phyloP scores from a whole-genome alignment of 2,888 invertebrate species.

The Orthosia cruda region DNA sequence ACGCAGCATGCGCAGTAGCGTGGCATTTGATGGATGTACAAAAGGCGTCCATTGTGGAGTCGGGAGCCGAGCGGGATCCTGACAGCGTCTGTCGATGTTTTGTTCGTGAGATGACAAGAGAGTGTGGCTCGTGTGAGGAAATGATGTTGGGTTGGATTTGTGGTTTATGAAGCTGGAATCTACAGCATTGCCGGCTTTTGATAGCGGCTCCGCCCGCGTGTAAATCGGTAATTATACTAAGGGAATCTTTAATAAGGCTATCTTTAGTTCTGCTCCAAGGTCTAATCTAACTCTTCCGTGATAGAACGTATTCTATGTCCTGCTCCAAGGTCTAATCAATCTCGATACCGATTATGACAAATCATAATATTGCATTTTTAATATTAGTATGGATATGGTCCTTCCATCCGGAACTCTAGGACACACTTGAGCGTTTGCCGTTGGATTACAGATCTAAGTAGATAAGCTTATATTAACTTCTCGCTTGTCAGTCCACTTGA shows the following conservation, averaged over 20 bases:
- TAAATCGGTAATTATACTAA: no score
- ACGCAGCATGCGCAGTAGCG: constrained; percentile 26
- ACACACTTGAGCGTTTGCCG: constrained; percentile 8
- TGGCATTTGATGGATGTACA: constrained; percentile 45
- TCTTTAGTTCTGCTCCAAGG: no score
- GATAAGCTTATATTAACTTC: constrained; percentile 40
- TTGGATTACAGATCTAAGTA: constrained; percentile 23
- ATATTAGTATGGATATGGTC: background rate
- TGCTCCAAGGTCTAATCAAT: no score
- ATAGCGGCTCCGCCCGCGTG: no score
- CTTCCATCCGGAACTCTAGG: constrained; percentile 1
- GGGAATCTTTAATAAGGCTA: no score
- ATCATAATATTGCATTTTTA: no score
- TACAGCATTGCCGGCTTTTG: no score
- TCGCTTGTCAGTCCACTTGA: constrained; percentile 28
- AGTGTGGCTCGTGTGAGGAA: constrained; percentile 27
- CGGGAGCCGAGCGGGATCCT: constrained; percentile 48
- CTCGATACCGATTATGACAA: no score
- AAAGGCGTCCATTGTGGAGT: constrained; percentile 50
- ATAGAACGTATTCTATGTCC: no score
- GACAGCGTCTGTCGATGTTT: constrained; percentile 62
- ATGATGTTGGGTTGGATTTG: constrained; percentile 34
- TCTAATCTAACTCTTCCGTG: no score
- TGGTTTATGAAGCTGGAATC: background rate
- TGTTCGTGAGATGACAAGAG: constrained; percentile 37